Evolutionary conservation across 2,797 vertebrate genomes (phyloP).

Genomic region (Anabacerthia variegaticeps): DNA sequence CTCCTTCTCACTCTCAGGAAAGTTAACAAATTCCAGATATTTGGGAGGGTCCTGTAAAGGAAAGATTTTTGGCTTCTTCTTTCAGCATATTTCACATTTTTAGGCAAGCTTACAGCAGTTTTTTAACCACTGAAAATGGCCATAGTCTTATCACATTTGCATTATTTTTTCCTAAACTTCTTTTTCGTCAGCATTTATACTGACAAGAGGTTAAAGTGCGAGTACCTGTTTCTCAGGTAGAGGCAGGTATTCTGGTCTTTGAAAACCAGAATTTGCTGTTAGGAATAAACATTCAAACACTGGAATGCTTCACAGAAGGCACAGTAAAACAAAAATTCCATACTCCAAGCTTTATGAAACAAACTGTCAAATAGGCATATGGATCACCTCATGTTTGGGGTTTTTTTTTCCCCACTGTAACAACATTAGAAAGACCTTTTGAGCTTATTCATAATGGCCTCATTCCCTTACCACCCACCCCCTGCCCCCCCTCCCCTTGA

Average conservation of each 20-base stretch:
- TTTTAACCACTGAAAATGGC: background rate
- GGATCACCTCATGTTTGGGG: accelerated
- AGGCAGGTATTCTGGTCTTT: background rate
- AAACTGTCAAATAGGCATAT: background rate
- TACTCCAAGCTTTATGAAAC: background rate
- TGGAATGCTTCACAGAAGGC: background rate
- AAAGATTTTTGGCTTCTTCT: constrained; percentile 38
- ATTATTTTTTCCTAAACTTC: background rate
- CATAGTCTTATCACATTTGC: background rate
- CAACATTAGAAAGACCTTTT: background rate
- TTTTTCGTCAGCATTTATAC: background rate
- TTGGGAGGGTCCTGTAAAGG: constrained; percentile 18
- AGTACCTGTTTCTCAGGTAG: background rate
- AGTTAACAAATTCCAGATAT: constrained; percentile 37
- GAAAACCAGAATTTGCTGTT: background rate
- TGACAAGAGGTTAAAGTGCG: background rate
- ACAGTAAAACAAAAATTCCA: background rate
- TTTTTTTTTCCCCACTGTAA: background rate
- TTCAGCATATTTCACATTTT: constrained; percentile 64
- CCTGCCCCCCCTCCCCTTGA: background rate
- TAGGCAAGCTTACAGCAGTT: constrained; percentile 22
- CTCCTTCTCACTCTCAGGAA: background rate
- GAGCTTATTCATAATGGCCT: background rate
- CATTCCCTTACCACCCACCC: background rate
- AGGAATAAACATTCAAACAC: background rate